Evolutionary conservation across 2,113 vertebrate species (phyloP).

Genomic region (Vidua chalybeata): DNA sequence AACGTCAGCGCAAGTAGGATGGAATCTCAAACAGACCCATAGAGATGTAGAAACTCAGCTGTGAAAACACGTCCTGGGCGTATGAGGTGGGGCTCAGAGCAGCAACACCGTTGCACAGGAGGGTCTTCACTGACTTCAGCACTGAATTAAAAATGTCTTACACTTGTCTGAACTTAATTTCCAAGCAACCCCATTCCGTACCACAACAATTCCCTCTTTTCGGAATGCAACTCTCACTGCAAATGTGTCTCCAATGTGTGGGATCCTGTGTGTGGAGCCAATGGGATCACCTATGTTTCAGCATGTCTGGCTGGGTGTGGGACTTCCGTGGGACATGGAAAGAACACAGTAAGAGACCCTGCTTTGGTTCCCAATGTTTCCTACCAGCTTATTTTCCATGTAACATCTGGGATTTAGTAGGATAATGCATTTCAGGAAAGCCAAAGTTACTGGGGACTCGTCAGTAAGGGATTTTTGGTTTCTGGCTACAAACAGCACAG

Average conservation of each 20-base stretch:
- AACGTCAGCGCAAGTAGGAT: background rate
- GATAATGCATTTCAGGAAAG: background rate
- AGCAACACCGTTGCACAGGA: background rate
- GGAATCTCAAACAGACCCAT: background rate
- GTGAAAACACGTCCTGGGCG: background rate
- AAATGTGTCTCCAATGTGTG: conserved; percentile 81
- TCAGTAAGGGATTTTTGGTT: background rate
- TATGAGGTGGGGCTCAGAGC: background rate
- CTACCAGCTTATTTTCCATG: background rate
- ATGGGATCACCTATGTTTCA: conserved; percentile 84
- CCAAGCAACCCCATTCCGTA: conserved; percentile 62
- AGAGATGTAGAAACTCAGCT: background rate
- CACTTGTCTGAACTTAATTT: conserved; percentile 1
- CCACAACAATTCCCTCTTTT: conserved; percentile 64
- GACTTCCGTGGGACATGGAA: conserved; percentile 69
- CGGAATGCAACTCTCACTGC: conserved; percentile 85
- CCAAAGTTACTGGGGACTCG: background rate
- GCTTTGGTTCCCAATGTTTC: background rate
- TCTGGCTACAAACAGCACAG: background rate
- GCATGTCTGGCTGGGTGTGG: conserved; percentile 88
- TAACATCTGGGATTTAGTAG: background rate
- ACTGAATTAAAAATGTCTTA: background rate
- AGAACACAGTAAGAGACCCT: conserved; percentile 74
- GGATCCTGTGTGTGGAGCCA: conserved; percentile 90
- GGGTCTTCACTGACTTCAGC: background rate